Conservation (phyloP, 2,888 invertebrate species). For the Drosophila mercatorum region DNA sequence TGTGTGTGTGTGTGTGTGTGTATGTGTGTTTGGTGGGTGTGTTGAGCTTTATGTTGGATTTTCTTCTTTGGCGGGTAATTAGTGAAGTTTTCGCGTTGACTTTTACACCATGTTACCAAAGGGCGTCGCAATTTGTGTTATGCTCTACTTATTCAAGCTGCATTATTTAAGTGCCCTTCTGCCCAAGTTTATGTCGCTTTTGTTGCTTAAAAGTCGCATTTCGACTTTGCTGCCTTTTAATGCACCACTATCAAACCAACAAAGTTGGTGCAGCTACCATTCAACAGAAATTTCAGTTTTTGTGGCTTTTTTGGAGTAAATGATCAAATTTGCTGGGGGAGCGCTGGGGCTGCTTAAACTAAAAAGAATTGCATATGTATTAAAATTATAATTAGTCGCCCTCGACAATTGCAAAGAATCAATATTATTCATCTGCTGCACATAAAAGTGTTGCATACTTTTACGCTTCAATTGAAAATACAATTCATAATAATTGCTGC, state of each 20-base stretch:
- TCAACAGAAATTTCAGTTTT: not conserved
- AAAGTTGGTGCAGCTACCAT: not conserved
- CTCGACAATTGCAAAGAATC: no score
- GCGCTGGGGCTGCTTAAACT: no score
- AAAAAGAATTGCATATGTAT: no score
- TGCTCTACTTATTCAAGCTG: constrained; percentile 1
- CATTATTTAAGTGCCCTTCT: constrained; percentile 6
- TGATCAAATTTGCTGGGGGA: not conserved
- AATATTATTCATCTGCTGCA: no score
- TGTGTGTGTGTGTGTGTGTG: not conserved
- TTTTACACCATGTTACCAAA: constrained; percentile 26
- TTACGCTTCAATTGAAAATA: not conserved
- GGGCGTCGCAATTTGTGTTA: constrained; percentile 7
- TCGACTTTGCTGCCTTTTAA: not conserved
- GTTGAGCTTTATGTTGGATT: constrained; percentile 35
- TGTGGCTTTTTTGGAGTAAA: not conserved
- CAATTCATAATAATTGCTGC: not conserved
- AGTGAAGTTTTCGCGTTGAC: constrained; percentile 54
- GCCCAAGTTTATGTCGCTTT: constrained; percentile 15
- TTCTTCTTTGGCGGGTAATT: constrained; percentile 64
- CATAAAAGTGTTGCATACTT: not conserved
- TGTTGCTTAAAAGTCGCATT: constrained; percentile 6
- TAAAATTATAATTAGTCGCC: not conserved
- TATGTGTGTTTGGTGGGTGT: not conserved
- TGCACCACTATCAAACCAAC: constrained; percentile 4